Conservation (phyloP, 2,797 vertebrate genomes). For the Propithecus deckenii region DNA sequence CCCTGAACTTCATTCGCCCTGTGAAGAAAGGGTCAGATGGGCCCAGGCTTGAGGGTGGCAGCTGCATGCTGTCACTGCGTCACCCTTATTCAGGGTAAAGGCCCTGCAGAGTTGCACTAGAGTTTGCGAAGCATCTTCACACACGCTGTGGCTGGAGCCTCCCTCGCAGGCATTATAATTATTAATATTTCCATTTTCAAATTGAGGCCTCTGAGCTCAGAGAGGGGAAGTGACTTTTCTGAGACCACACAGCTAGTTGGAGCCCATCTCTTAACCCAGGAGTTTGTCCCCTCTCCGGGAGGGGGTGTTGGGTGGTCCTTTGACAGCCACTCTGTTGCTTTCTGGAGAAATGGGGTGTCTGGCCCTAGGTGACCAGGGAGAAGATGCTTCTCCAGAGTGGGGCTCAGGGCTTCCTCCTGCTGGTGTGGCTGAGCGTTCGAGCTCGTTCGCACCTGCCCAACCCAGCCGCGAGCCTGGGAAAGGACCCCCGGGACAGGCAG, state of each 20-base stretch:
- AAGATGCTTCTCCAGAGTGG: background rate
- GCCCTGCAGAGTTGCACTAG: fast-evolving
- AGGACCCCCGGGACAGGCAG: background rate
- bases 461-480: background rate
- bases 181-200: background rate
- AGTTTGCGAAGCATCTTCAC: background rate
- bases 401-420: background rate
- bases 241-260: background rate
- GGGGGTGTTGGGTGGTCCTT: background rate
- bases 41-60: background rate
- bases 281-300: background rate
- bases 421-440: background rate
- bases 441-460: background rate
- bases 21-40: background rate
- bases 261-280: background rate
- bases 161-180: fast-evolving
- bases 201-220: background rate
- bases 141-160: fast-evolving
- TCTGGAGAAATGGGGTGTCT: background rate
- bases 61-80: fast-evolving
- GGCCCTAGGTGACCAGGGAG: background rate
- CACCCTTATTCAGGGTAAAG: background rate
- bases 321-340: background rate
- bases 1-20: background rate
- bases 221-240: background rate